These are phyloP conservation scores for Ciconia boyciana DNA, from an alignment of 2,113 vertebrate genomes.

Conservation along the genomic window DNA sequence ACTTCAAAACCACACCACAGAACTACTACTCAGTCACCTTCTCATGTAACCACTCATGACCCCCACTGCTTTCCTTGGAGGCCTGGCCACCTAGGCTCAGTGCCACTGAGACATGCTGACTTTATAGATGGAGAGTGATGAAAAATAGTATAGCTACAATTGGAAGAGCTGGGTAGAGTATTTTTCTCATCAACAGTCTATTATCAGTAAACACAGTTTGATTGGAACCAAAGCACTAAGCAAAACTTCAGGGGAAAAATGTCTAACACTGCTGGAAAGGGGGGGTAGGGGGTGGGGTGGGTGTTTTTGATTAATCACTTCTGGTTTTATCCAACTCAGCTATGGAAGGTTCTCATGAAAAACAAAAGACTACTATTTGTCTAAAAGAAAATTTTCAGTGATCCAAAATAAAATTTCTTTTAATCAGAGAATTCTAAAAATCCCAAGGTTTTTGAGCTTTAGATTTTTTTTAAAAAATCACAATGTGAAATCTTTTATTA, in stretches of 20 bases:
- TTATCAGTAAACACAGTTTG: neutral
- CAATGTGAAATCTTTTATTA: neutral
- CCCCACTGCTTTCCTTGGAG: neutral
- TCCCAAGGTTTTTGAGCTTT: neutral
- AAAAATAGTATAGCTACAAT: neutral
- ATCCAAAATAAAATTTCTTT: neutral
- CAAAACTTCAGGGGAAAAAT: neutral
- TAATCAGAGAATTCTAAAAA: neutral
- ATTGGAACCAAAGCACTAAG: neutral
- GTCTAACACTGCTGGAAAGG: neutral
- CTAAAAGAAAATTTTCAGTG: neutral
- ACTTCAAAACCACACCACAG: neutral
- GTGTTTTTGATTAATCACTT: neutral
- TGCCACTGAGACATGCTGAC: neutral
- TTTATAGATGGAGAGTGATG: neutral
- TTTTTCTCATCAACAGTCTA: neutral
- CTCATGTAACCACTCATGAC: neutral
- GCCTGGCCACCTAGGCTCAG: neutral
- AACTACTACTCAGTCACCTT: neutral
- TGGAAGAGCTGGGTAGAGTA: neutral
- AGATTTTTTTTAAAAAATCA: neutral
- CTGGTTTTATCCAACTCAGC: neutral
- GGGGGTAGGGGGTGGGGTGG: fast-evolving
- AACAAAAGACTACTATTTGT: neutral
- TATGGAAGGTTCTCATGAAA: neutral